Evolutionary conservation across 2,888 invertebrate species (phyloP).

Genomic region (Drosophila helvetica): DNA sequence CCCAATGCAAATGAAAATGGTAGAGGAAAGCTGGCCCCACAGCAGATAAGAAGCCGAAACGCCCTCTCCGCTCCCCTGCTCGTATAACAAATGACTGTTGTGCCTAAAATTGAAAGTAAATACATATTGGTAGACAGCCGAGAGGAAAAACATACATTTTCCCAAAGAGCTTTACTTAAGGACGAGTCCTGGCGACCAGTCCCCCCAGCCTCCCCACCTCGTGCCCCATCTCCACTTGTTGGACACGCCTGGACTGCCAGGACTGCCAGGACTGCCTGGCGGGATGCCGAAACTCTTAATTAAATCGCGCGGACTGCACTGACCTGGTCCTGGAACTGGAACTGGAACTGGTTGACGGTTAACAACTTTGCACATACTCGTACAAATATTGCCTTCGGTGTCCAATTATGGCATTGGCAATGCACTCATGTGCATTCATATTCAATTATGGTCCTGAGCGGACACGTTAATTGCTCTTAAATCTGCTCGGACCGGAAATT

Average conservation of each 20-base stretch:
- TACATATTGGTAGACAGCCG: constrained; percentile 56
- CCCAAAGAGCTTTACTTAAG: constrained; percentile 12
- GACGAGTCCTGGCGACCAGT: not conserved
- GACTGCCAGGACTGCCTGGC: not conserved
- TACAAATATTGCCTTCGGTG: constrained; percentile 32
- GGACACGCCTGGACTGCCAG: constrained; percentile 3
- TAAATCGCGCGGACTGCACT: constrained; percentile 35
- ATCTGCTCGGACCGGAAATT: constrained; percentile 35
- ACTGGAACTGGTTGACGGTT: constrained; percentile 16
- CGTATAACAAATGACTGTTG: constrained; percentile 69
- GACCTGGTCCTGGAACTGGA: not conserved
- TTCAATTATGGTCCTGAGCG: constrained; percentile 63
- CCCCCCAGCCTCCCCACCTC: not conserved
- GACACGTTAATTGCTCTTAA: constrained; percentile 68
- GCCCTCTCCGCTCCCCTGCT: constrained; percentile 1
- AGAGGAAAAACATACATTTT: constrained; percentile 20
- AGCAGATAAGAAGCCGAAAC: constrained; percentile 62
- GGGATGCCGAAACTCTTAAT: constrained; percentile 17
- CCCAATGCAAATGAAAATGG: constrained; percentile 69
- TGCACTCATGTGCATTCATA: constrained; percentile 56
- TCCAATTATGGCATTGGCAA: constrained; percentile 35
- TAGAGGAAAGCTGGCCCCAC: constrained; percentile 64
- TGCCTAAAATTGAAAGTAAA: constrained; percentile 72
- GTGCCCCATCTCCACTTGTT: constrained; percentile 17
- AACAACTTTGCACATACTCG: constrained; percentile 38